Percentiles rank a stretch among this genome's conserved stretches.
Evolutionary conservation across 1,140 invertebrate genomes (phyloP).

Genomic region (Limonius californicus): DNA sequence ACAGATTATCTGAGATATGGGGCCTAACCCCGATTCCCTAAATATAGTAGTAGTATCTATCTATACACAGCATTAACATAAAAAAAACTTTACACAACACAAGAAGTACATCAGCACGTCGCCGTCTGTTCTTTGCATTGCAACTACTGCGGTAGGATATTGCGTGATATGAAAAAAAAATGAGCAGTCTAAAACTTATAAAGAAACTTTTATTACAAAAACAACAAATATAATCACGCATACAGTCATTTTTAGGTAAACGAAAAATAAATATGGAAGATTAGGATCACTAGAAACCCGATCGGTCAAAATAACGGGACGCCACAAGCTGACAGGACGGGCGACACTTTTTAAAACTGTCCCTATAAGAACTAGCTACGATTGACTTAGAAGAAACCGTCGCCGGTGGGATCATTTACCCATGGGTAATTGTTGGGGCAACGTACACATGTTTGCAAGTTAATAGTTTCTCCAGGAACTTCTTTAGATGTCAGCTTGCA

Average conservation of each 20-base stretch:
- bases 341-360: conserved; percentile 27
- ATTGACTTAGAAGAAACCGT: conserved; percentile 76
- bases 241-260: conserved; percentile 39
- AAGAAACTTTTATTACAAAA: conserved; percentile 34
- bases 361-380: conserved; percentile 3
- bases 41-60: background rate
- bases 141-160: background rate
- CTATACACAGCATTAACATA: background rate
- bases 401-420: conserved; percentile 88
- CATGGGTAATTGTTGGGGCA: conserved; percentile 94
- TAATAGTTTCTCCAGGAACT: conserved; percentile 88
- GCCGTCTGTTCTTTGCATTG: background rate
- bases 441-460: conserved; percentile 87
- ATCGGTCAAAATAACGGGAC: conserved; percentile 11
- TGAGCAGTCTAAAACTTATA: conserved; percentile 39
- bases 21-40: background rate
- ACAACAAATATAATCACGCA: conserved; percentile 41
- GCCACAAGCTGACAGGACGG: conserved; percentile 13
- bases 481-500: conserved; percentile 90
- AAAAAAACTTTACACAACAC: background rate
- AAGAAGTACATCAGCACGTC: background rate
- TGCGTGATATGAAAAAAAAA: conserved; percentile 5
- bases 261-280: conserved; percentile 36
- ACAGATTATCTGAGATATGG: background rate
- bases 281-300: conserved; percentile 37